Evolutionary conservation across 2,888 invertebrate genomes (phyloP).

Genomic region (Caenorhabditis auriculariae): DNA sequence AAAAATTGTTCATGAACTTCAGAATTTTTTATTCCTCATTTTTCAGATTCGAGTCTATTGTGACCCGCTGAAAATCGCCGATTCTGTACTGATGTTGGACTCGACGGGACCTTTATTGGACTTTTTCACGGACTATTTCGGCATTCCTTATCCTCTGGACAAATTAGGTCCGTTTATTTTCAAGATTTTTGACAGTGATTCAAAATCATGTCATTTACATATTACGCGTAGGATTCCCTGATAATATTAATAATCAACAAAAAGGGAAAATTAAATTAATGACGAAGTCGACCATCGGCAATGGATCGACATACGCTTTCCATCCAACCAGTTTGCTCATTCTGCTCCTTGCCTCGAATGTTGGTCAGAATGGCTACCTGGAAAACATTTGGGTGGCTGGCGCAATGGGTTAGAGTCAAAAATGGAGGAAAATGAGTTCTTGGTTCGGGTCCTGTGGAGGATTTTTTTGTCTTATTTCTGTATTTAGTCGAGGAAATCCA

Average conservation of each 20-base stretch:
- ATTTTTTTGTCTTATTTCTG: too few relatives aligned
- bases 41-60: constrained; percentile 56
- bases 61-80: constrained; percentile 46
- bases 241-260: constrained; percentile 5
- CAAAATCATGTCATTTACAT: background rate
- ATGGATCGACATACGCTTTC: constrained; percentile 24
- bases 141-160: constrained; percentile 72
- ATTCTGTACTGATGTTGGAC: constrained; percentile 48
- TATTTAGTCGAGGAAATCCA: too few relatives aligned
- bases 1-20: background rate
- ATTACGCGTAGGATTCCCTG: background rate
- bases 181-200: background rate
- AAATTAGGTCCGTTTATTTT: constrained; percentile 46
- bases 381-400: too few relatives aligned
- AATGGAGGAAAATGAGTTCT: too few relatives aligned
- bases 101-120: constrained; percentile 65
- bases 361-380: constrained; percentile 32
- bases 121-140: constrained; percentile 78
- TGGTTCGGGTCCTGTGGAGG: too few relatives aligned
- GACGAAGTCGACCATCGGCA: constrained; percentile 13
- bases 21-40: background rate
- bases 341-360: constrained; percentile 32
- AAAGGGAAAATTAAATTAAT: background rate
- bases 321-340: constrained; percentile 44
- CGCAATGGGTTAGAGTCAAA: too few relatives aligned